Evolutionary conservation across 2,888 invertebrate species (phyloP).

Genomic region (Pherbina coryleti): DNA sequence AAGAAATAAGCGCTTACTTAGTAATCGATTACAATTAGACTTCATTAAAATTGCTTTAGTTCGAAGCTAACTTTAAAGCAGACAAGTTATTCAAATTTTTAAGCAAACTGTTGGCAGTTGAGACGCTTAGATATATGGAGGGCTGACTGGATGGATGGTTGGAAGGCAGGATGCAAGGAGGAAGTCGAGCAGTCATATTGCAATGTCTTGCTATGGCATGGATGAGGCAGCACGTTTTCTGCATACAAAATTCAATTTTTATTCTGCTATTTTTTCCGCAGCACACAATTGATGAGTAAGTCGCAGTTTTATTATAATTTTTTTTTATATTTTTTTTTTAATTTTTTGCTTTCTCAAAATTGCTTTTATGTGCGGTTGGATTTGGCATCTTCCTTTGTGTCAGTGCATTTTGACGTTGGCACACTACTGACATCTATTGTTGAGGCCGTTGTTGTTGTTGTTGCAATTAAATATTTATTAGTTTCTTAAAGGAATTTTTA

Average conservation of each 20-base stretch:
- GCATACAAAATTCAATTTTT: slow-evolving; percentile 2
- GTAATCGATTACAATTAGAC: background rate
- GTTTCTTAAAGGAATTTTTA: background rate
- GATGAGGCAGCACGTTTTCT: background rate
- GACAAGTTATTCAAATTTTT: background rate
- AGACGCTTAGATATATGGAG: no score
- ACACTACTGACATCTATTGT: background rate
- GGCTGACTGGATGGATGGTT: background rate
- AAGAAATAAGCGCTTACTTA: background rate
- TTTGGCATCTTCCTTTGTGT: background rate
- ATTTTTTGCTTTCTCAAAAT: background rate
- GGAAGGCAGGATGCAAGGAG: background rate
- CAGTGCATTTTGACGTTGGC: background rate
- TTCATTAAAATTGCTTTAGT: background rate
- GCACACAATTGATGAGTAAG: slow-evolving; percentile 21
- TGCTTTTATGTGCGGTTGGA: slow-evolving; percentile 15
- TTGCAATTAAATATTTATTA: background rate
- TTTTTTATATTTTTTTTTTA: background rate
- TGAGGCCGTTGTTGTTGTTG: background rate
- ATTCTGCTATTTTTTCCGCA: background rate
- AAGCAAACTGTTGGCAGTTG: no score
- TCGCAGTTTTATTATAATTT: slow-evolving; percentile 8
- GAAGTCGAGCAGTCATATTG: background rate
- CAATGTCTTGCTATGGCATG: background rate
- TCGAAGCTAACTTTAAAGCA: background rate